Evolutionary conservation across 1,140 invertebrate genomes (phyloP), one percentile per base, ranked within the genome.

Genomic region (Drosophila arizonae): DNA sequence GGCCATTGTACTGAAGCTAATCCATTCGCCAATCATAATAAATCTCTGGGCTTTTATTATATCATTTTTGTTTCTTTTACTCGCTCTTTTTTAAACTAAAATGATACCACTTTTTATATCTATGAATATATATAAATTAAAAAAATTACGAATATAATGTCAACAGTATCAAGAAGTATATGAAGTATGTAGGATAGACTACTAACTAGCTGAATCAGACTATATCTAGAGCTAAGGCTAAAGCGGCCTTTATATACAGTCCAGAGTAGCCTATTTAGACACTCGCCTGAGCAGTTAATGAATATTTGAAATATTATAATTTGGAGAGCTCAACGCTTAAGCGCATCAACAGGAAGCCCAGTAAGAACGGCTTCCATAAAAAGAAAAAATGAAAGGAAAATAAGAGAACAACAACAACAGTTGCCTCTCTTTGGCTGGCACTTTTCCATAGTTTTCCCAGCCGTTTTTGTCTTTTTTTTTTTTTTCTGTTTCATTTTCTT

Each of bases 371-470:
- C 56, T 45, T 33, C 55, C 36, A 26, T 26, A 46, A 46, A 21
- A 41, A 21, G 15, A 1, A 36, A 36, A 30, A 33, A 24, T 24
- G 3, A 24, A 33, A 33, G 6, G 1, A 39, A 39, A 11, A 39
- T 39, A 39, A 4, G 24, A 26, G 2, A 24, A 63, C 4, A 54
- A 43, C 24, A 48, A 24, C 41, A 55, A 56, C 51, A n/a, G 28
- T 36, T 56, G 26, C 15, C n/a, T 10, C 2, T 45, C 55, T 64
- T 56, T 41, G 6, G 6, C 36, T n/a, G 28, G 15, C 17, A 28
- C n/a, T 65, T 61, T 58, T 21, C 64, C 26, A 46, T 60, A 60
- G 52, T 46, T 65, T 36, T 48, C 17, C n/a, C 56, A 46, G 46
- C 13, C 26, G 10, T 15, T 57, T 41, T 45, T 62, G 21, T 26